phyloP scores from a whole-genome alignment of 1,140 invertebrate genomes.

The Oscheius sp. region DNA sequence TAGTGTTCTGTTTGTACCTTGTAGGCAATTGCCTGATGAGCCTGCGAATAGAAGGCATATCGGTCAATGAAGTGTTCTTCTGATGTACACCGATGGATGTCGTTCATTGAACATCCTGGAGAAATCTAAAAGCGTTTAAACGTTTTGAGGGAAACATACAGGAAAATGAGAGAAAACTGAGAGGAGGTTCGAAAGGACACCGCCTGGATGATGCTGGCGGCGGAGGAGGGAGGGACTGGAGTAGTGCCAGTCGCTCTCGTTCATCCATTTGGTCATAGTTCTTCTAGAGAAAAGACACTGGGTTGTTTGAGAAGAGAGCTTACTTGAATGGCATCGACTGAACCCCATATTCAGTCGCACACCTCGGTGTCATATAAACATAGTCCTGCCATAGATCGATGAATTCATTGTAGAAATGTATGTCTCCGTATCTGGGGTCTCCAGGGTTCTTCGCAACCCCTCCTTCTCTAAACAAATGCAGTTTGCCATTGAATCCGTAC shows the following conservation, averaged over 20 bases:
- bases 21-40: conserved; percentile 80
- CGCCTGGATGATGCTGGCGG: conserved; percentile 78
- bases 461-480: conserved; percentile 66
- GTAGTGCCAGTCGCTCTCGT: conserved; percentile 68
- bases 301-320: conserved; percentile 47
- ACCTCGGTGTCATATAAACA: conserved; percentile 77
- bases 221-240: conserved; percentile 70
- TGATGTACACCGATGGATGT: background rate
- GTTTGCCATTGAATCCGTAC: conserved; percentile 8
- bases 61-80: conserved; percentile 37
- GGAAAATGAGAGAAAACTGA: conserved; percentile 55
- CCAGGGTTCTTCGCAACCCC: conserved; percentile 77
- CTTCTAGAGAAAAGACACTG: conserved; percentile 1
- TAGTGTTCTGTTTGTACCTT: conserved; percentile 86
- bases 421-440: conserved; percentile 79
- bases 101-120: background rate
- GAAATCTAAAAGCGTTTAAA: conserved; percentile 17
- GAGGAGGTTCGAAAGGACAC: conserved; percentile 65
- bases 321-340: conserved; percentile 78
- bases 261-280: conserved; percentile 54
- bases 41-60: conserved; percentile 65
- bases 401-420: conserved; percentile 87
- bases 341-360: conserved; percentile 91
- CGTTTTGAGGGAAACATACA: conserved; percentile 43
- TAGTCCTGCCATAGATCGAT: conserved; percentile 76